Conservation (phyloP, 2,113 vertebrate species). For the Clarias magur region DNA sequence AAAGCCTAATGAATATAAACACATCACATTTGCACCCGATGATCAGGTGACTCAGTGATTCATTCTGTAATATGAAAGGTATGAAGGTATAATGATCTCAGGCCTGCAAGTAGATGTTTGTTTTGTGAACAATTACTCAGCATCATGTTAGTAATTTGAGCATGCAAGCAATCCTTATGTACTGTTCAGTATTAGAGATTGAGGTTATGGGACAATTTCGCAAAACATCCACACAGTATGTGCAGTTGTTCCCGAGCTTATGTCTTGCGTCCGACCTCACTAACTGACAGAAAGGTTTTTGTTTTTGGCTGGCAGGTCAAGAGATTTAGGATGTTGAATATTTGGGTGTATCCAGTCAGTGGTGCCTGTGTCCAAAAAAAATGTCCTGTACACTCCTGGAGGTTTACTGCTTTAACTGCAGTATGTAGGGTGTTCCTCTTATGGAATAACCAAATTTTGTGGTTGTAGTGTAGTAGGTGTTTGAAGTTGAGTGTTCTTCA, state of each 20-base stretch:
- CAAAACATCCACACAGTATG: neutral
- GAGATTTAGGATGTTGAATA: neutral
- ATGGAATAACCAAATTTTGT: neutral
- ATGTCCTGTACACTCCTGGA: neutral
- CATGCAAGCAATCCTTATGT: neutral
- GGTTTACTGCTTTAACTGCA: too few species aligned
- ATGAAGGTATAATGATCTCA: neutral
- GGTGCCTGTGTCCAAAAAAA: conserved; percentile 5
- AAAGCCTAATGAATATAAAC: neutral
- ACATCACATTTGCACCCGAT: neutral
- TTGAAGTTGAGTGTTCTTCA: neutral
- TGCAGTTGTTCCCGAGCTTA: conserved; percentile 1
- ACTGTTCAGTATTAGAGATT: neutral
- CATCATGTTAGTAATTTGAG: neutral
- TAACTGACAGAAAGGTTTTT: conserved; percentile 27
- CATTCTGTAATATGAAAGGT: neutral
- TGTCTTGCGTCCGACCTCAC: neutral
- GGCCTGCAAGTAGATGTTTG: neutral
- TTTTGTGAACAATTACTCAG: neutral
- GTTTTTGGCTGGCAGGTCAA: neutral
- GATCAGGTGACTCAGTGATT: neutral
- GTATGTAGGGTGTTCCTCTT: neutral
- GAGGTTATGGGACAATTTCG: neutral
- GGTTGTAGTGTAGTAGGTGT: neutral
- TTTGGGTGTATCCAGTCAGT: conserved; percentile 12